These are phyloP conservation scores for Chelonia mydas DNA, from an alignment of 2,797 vertebrate genomes.

Conservation along the genomic window DNA sequence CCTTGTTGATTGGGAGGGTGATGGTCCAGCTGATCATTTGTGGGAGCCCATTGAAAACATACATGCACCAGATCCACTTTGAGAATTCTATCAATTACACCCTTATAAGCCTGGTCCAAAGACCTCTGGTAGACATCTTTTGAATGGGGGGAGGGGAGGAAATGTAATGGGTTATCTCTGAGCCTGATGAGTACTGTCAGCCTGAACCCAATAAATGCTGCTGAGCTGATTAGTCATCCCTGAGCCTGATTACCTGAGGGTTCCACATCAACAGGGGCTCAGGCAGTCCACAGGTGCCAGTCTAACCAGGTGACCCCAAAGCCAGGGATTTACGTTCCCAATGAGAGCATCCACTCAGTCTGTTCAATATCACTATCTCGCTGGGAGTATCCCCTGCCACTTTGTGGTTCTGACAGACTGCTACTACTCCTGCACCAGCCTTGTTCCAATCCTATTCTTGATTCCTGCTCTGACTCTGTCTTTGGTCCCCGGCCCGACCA, in stretches of 20 bases:
- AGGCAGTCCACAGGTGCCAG: neutral
- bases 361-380: neutral
- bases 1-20: neutral
- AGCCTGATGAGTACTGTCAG: neutral
- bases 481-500: neutral
- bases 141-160: neutral
- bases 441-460: neutral
- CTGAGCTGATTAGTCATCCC: neutral
- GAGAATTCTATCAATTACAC: neutral
- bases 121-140: neutral
- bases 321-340: neutral
- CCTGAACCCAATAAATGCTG: neutral
- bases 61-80: neutral
- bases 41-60: neutral
- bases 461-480: neutral
- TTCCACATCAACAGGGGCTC: neutral
- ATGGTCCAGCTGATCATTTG: neutral
- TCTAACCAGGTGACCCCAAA: neutral
- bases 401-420: neutral
- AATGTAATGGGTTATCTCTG: neutral
- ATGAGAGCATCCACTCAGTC: neutral
- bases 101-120: neutral
- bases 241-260: neutral
- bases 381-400: neutral
- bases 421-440: neutral